A percentile compares a stretch with the other conserved stretches of the same genome.
Conservation (phyloP, 1,140 invertebrate genomes). For the Aphis craccivora region DNA sequence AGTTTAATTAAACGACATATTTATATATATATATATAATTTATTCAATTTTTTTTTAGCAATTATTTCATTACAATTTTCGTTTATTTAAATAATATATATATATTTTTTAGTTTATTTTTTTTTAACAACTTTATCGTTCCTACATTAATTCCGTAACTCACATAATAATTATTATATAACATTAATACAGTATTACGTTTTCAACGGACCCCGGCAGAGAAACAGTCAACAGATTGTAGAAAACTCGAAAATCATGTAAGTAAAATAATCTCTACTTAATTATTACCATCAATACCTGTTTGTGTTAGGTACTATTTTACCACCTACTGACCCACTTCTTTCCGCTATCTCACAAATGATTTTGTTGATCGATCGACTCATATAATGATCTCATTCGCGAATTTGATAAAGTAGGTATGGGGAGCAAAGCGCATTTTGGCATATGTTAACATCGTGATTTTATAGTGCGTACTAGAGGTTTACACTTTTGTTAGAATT, state of each 20-base stretch:
- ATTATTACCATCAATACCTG: neutral
- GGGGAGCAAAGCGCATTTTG: neutral
- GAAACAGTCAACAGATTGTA: neutral
- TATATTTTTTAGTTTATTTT: neutral
- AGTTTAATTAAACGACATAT: neutral
- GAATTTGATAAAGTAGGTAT: neutral
- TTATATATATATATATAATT: neutral
- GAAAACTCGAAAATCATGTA: constrained; percentile 22
- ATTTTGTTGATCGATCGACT: neutral
- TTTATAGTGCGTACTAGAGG: neutral
- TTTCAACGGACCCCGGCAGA: neutral
- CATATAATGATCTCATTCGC: neutral
- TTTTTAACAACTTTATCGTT: neutral
- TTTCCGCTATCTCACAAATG: neutral
- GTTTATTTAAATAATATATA: neutral
- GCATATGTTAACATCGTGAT: neutral
- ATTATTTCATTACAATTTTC: neutral
- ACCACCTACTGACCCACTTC: neutral
- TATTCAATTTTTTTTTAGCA: neutral
- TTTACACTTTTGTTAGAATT: neutral
- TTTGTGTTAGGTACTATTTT: neutral
- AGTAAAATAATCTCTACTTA: neutral
- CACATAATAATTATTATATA: neutral
- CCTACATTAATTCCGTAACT: constrained; percentile 4
- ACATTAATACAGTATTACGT: neutral